Base-by-base conservation (phyloP, 2,888 invertebrate genomes). In the Mythimna pallens region DNA sequence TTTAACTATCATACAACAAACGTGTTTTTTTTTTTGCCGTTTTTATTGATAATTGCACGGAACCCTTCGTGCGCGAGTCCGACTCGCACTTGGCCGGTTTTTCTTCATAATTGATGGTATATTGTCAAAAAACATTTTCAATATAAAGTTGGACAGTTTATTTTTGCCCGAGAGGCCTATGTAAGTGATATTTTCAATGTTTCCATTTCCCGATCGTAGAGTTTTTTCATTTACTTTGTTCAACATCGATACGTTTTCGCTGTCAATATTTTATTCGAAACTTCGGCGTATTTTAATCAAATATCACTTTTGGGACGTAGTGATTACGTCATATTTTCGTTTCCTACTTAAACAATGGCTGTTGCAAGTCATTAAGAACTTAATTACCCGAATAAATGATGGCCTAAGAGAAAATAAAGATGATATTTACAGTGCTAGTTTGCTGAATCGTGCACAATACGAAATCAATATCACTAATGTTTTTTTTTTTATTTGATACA, bases 101-200 rank as follows among this genome's bases (percentile, higher is more conserved):
- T n/a, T 43, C 20, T 30, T 22, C 17, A 57, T 72, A 78, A 80
- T 80, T 73, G 61, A 82, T 78, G 67, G 64, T 67, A 52, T 65
- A 73, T 65, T 59, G 65, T 82, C 83, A 65, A 74, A 80, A 81
- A 64, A 78, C 65, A 78, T 68, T 78, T 78, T 70, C 83, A 65
- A 78, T 73, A 82, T 54, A 64, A 83, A 80, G 70, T 80, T 82
- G 14, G 65, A 69, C 72, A 61, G 62, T 69, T 66, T 62, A 25
- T 65, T 63, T 62, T 55, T 43, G 3, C 40, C 25, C 17, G 30
- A 12, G 63, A 59, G 70, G 34, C 66, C 61, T 34, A 69, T 50
- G 58, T 70, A 65, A 73, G 57, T 68, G 71, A 62, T 73, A 65
- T 70, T 69, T 68, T 40, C 58, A 50, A 17, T 71, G 10, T 70